Base-by-base conservation (phyloP, 2,888 invertebrate species). In the Melikaiella ostensackeni region DNA sequence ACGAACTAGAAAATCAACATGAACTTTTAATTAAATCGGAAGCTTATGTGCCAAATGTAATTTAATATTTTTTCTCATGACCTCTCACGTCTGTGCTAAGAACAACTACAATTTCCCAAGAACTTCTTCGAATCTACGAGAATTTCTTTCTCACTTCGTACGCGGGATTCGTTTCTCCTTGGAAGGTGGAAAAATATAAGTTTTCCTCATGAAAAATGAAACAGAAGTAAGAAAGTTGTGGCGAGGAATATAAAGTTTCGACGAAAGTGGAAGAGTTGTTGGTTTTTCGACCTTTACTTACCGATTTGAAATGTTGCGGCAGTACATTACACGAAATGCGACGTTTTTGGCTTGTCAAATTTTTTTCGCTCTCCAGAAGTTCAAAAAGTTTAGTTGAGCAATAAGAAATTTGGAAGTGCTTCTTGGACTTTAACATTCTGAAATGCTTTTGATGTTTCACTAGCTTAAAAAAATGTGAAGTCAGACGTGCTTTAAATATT, bases 141-240 rank as follows among this genome's bases (percentile, higher is more conserved):
- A 46, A 70, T 70, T 55, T 50, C 70, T 50, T 55, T n/a, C 50
- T 13, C 70, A 55, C 70, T 50, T 55, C 30, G n/a, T 33, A 70
- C 50, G 70, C 50, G 50, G 50, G 50, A 50, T 70, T 50, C 70
- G 70, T 55, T 70, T 30, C 21, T 70, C 16, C n/a, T 46, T 70
- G 50, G 70, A 50, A 70, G 70, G 30, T 70, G 70, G 70, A 50
- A 55, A 66, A 70, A 70, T 70, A 50, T 70, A 70, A 70, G 50
- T 70, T 70, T 55, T 33, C 27, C 50, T 70, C 70, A 55, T 70
- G 70, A 70, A 70, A 70, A 19, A 70, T 70, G 70, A 70, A 70
- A 70, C 70, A 70, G 70, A 50, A 70, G 70, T 33, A 46, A 46
- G n/a, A 70, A 70, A 55, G 70, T 70, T 55, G 50, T 46, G n/a